phyloP scores from a whole-genome alignment of 2,888 invertebrate genomes.

The Phalera bucephala region DNA sequence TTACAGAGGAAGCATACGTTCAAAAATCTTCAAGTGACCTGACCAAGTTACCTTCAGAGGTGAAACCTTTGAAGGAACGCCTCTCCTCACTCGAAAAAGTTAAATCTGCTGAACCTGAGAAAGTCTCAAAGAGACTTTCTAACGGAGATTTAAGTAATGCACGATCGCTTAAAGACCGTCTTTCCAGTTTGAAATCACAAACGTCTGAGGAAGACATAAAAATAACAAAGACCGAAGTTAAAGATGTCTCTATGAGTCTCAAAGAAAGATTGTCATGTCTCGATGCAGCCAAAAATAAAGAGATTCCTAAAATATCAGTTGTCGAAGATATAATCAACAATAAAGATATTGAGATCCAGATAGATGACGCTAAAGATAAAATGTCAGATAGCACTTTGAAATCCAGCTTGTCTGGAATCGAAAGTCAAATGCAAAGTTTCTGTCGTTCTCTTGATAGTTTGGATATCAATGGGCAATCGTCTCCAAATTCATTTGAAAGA shows the following conservation, averaged over 20 bases:
- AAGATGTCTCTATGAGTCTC: slow-evolving; percentile 76
- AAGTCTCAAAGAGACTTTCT: slow-evolving; percentile 65
- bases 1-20: slow-evolving; percentile 79
- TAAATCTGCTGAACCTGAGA: slow-evolving; percentile 72
- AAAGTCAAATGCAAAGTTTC: slow-evolving; percentile 83
- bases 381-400: slow-evolving; percentile 60
- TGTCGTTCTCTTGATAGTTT: slow-evolving; percentile 86
- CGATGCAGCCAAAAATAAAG: slow-evolving; percentile 77
- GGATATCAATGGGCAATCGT: slow-evolving; percentile 82
- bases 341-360: slow-evolving; percentile 51
- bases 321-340: slow-evolving; percentile 55
- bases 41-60: slow-evolving; percentile 81
- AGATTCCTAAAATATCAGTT: slow-evolving; percentile 70
- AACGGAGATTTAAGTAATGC: slow-evolving; percentile 71
- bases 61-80: slow-evolving; percentile 85
- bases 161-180: slow-evolving; percentile 74
- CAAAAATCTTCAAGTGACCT: slow-evolving; percentile 76
- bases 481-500: slow-evolving; percentile 83
- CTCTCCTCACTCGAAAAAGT: slow-evolving; percentile 85
- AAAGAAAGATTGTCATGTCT: slow-evolving; percentile 79
- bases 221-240: slow-evolving; percentile 63
- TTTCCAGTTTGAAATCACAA: slow-evolving; percentile 73
- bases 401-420: slow-evolving; percentile 68
- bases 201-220: slow-evolving; percentile 70
- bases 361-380: slow-evolving; percentile 50